A percentile compares a stretch with the other conserved stretches of the same genome.
phyloP scores from a whole-genome alignment of 1,140 invertebrate genomes.

The Zaprionus nigranus region DNA sequence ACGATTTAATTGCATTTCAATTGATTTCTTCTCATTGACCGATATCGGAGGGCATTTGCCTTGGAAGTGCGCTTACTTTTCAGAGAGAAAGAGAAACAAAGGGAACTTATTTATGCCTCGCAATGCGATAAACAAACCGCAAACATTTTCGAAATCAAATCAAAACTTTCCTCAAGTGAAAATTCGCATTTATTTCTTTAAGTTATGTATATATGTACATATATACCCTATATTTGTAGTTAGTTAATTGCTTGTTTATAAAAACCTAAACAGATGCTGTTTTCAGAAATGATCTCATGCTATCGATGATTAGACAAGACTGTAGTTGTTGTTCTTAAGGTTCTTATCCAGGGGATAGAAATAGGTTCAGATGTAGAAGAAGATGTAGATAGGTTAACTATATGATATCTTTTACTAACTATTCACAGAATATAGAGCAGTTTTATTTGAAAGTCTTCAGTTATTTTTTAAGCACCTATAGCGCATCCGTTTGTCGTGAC shows the following conservation, averaged over 20 bases:
- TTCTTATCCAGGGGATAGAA: background rate
- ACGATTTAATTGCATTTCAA: slow-evolving; percentile 56
- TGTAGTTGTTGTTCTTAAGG: background rate
- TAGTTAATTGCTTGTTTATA: background rate
- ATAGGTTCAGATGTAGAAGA: background rate
- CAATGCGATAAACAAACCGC: slow-evolving; percentile 30
- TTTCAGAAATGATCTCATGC: background rate
- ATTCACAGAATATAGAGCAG: too few relatives aligned
- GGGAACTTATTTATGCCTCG: slow-evolving; percentile 38
- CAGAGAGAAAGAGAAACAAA: slow-evolving; percentile 39
- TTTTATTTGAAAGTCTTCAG: too few relatives aligned
- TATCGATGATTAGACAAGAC: background rate
- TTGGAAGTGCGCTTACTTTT: slow-evolving; percentile 21
- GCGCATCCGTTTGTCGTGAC: slow-evolving; percentile 6
- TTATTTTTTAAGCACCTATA: background rate
- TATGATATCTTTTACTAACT: too few relatives aligned
- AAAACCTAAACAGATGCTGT: background rate
- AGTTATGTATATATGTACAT: background rate
- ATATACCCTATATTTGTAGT: slow-evolving; percentile 14
- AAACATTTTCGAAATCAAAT: slow-evolving; percentile 40
- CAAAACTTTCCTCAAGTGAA: slow-evolving; percentile 51
- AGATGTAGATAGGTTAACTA: background rate
- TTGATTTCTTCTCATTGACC: slow-evolving; percentile 43
- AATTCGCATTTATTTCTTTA: slow-evolving; percentile 26
- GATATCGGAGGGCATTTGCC: slow-evolving; percentile 20